Base-by-base conservation (phyloP, 2,888 invertebrate species). In the Tiphia femorata region DNA sequence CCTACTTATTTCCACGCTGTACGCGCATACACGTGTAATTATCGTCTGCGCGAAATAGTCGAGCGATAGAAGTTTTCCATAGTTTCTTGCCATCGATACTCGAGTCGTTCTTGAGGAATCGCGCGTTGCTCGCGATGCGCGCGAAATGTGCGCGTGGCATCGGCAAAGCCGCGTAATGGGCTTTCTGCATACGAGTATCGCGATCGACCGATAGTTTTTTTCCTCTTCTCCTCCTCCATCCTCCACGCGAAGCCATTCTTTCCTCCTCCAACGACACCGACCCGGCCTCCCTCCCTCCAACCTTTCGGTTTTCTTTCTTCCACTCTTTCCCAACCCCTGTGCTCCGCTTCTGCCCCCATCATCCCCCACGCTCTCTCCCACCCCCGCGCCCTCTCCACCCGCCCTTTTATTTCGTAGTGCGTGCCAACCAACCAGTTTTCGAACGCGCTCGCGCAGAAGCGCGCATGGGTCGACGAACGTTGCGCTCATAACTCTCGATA, bases 391-490 rank as follows among this genome's bases (percentile, higher is more conserved):
- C 52, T 57, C 64, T 70, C 67, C 60, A 61, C 52, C 42, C 59
- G 49, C 8, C 63, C 64, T 63, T 44, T 72, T 72, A 70, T 71
- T 70, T 72, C 67, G 62, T 64, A 58, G 59, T 58, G 59, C 63
- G 58, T 62, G 62, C 54, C 58, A 52, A 58, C 30, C 75, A 74
- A 78, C 77, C 75, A 78, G 79, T 80, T 79, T 76, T 67, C 70
- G 69, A 56, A 56, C 61, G 66, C 5, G 37, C 17, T 16, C 63
- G 59, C 57, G 56, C 54, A 62, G 58, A 58, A 60, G 67, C 64
- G 42, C 55, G 68, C 68, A 57, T 76, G 73, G 78, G 78, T 78
- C 78, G 79, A 73, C 74, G 78, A 73, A 78, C 78, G 75, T 70
- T 65, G 72, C 66, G 72, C 71, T 77, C 73, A 72, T 79, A 77